Percentiles rank a stretch among this genome's conserved stretches.
phyloP scores from a whole-genome alignment of 2,888 invertebrate genomes.

The Ellobium chinense region DNA sequence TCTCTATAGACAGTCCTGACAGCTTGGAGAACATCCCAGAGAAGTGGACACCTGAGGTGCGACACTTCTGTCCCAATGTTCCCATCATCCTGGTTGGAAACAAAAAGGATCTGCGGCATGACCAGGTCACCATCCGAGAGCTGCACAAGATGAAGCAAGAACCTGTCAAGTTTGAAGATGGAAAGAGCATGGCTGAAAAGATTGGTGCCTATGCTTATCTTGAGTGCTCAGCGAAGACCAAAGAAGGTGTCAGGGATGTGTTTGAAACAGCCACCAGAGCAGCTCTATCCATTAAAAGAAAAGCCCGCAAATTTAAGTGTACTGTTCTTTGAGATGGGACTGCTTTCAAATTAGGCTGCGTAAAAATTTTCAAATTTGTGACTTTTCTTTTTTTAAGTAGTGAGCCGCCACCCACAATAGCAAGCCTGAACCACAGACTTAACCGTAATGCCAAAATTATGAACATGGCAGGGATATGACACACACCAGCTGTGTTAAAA shows the following conservation, averaged over 20 bases:
- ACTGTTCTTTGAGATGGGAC: constrained; percentile 24
- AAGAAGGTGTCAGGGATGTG: constrained; percentile 99
- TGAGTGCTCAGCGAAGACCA: constrained; percentile 99
- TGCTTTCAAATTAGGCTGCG: neutral
- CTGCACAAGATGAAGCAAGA: constrained; percentile 99
- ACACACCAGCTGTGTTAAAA: no score
- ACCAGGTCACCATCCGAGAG: constrained; percentile 80
- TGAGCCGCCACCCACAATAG: no score
- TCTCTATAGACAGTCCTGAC: constrained; percentile 98
- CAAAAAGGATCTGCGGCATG: constrained; percentile 84
- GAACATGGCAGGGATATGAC: no score
- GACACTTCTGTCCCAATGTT: constrained; percentile 98
- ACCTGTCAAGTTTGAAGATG: constrained; percentile 98
- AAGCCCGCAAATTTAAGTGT: constrained; percentile 40
- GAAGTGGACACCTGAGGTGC: constrained; percentile 97
- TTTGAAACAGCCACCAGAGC: constrained; percentile 99
- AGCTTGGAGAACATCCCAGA: constrained; percentile 99
- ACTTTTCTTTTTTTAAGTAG: no score
- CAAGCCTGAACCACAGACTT: no score
- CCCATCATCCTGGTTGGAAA: constrained; percentile 99
- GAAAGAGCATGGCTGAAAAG: constrained; percentile 98
- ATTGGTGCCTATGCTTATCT: constrained; percentile 98
- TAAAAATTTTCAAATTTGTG: neutral
- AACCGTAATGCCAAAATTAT: no score
- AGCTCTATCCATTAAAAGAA: constrained; percentile 83